These are phyloP conservation scores for Epinephelus cyanopodus DNA, from an alignment of 2,113 vertebrate genomes.

Conservation along the genomic window DNA sequence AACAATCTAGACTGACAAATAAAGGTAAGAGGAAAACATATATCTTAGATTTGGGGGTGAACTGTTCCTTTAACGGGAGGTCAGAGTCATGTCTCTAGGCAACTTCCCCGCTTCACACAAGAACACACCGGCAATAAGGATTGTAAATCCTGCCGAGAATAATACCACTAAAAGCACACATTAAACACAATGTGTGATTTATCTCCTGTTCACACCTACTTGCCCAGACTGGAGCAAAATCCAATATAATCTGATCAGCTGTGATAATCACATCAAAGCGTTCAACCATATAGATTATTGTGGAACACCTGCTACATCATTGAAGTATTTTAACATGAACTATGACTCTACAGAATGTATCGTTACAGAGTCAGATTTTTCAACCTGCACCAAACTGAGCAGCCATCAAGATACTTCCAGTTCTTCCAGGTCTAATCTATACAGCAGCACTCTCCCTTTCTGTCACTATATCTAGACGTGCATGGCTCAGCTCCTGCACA, in stretches of 20 bases:
- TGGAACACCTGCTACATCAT: too few relatives aligned
- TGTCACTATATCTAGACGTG: neutral
- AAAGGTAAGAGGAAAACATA: too few relatives aligned
- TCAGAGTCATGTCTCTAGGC: too few relatives aligned
- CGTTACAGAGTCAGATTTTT: neutral
- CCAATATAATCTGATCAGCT: neutral
- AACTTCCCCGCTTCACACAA: too few relatives aligned
- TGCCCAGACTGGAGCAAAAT: neutral
- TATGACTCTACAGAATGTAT: neutral
- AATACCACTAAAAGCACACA: neutral
- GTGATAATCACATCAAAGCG: neutral
- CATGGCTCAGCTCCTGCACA: neutral
- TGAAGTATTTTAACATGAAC: too few relatives aligned
- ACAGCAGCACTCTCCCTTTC: neutral
- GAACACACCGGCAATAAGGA: neutral
- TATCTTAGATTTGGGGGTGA: too few relatives aligned
- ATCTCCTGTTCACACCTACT: neutral
- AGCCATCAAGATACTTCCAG: neutral
- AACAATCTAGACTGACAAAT: too few relatives aligned
- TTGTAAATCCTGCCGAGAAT: neutral
- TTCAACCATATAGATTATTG: neutral
- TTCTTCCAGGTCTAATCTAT: constrained; percentile 2
- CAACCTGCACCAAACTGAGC: neutral
- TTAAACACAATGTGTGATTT: neutral
- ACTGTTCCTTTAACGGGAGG: too few relatives aligned